Conservation (phyloP, 2,113 vertebrate genomes). For the Odontesthes bonariensis region DNA sequence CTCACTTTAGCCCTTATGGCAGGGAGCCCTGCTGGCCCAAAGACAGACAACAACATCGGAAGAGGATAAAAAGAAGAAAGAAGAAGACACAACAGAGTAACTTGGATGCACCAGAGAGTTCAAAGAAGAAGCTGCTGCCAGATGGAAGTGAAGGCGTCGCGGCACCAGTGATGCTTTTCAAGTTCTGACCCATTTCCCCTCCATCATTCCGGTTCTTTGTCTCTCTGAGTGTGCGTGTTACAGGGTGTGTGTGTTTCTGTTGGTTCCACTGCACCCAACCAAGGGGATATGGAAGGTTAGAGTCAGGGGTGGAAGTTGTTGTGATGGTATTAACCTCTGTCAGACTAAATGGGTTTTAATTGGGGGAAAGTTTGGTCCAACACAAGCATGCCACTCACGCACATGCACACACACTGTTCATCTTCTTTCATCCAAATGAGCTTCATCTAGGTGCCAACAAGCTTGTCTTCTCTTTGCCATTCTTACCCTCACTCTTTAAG, state of each 20-base stretch:
- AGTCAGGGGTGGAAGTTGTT: constrained; percentile 44
- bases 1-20: constrained; percentile 17
- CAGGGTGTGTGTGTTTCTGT: constrained; percentile 24
- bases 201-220: constrained; percentile 57
- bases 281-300: constrained; percentile 20
- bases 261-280: constrained; percentile 21
- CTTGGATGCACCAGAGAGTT: constrained; percentile 36
- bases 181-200: constrained; percentile 61
- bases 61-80: neutral
- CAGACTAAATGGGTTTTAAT: constrained; percentile 57
- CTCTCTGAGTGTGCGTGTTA: constrained; percentile 17
- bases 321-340: constrained; percentile 49
- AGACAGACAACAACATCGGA: constrained; percentile 12
- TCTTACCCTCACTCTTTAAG: neutral
- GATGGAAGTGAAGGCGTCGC: constrained; percentile 57
- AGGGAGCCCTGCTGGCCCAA: constrained; percentile 9
- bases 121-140: constrained; percentile 35
- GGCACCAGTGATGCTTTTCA: constrained; percentile 43
- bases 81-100: constrained; percentile 5
- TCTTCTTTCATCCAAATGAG: constrained; percentile 39
- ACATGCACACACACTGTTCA: constrained; percentile 3
- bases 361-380: constrained; percentile 48
- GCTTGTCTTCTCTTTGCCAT: constrained; percentile 3
- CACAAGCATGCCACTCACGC: constrained; percentile 6
- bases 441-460: constrained; percentile 36